Evolutionary conservation across 2,113 vertebrate species (phyloP).

Genomic region (Phalacrocorax pelagicus): DNA sequence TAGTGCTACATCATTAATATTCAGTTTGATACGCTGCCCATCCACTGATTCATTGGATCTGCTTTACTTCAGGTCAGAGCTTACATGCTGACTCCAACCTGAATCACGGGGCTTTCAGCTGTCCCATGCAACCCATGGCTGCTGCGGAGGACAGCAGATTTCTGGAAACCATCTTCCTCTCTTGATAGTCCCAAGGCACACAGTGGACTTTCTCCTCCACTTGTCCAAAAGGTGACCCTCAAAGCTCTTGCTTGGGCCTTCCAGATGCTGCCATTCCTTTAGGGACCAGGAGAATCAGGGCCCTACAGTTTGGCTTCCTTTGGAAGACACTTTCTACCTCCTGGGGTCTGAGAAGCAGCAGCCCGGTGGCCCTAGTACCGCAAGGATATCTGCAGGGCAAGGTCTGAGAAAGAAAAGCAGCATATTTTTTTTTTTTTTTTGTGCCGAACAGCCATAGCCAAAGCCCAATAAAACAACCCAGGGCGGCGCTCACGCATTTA

Average conservation of each 20-base stretch:
- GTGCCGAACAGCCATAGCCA: neutral
- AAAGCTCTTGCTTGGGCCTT: neutral
- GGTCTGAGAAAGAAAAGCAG: too few relatives aligned
- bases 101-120: neutral
- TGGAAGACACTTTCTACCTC: neutral
- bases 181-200: neutral
- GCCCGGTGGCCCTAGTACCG: accelerated
- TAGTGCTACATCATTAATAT: neutral
- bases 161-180: neutral
- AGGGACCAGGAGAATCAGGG: neutral
- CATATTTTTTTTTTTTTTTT: neutral
- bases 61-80: neutral
- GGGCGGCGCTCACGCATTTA: too few relatives aligned
- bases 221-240: neutral
- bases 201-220: neutral
- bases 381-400: neutral
- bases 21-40: neutral
- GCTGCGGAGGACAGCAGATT: neutral
- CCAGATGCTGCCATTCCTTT: neutral
- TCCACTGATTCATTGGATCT: neutral
- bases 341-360: neutral
- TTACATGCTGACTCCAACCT: neutral
- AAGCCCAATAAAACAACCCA: neutral
- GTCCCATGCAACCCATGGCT: neutral
- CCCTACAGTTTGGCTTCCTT: neutral